Percentiles rank a stretch among this genome's conserved stretches.
Evolutionary conservation across 2,888 invertebrate genomes (phyloP).

Genomic region (Tachystola acroxantha): DNA sequence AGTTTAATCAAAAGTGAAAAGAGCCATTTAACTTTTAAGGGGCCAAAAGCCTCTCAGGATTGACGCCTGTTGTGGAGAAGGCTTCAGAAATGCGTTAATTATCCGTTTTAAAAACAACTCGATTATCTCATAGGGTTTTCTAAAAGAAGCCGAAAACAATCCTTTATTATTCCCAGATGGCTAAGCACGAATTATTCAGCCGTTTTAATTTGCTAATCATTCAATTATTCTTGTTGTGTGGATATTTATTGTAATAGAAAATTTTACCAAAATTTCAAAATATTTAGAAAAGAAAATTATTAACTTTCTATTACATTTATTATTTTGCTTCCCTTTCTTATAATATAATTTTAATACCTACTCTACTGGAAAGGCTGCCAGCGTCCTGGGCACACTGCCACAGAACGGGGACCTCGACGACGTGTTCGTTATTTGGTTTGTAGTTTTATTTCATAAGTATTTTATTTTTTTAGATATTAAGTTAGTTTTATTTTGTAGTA

Average conservation of each 20-base stretch:
- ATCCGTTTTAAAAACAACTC: slow-evolving; percentile 3
- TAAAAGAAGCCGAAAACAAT: slow-evolving; percentile 2
- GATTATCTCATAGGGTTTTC: slow-evolving; percentile 1
- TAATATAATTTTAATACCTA: no score
- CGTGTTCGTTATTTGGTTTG: no score
- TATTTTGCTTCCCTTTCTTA: no score
- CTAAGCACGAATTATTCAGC: not conserved
- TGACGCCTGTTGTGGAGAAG: slow-evolving; percentile 2
- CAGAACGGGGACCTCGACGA: no score
- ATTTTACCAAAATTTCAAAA: not conserved
- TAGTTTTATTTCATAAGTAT: no score
- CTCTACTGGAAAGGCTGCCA: no score
- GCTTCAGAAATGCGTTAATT: slow-evolving; percentile 3
- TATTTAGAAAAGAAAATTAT: no score
- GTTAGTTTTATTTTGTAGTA: no score
- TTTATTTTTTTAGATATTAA: no score
- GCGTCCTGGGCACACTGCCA: no score
- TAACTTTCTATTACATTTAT: no score
- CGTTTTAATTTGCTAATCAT: not conserved
- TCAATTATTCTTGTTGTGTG: not conserved
- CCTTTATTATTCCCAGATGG: slow-evolving; percentile 1
- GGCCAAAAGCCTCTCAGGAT: slow-evolving; percentile 16
- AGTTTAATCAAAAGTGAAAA: slow-evolving; percentile 50
- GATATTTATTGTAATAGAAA: not conserved
- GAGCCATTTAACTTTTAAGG: slow-evolving; percentile 51